A percentile compares a stretch with the other conserved stretches of the same genome.
phyloP scores from a whole-genome alignment of 2,113 vertebrate genomes.

The Scolopax mira region DNA sequence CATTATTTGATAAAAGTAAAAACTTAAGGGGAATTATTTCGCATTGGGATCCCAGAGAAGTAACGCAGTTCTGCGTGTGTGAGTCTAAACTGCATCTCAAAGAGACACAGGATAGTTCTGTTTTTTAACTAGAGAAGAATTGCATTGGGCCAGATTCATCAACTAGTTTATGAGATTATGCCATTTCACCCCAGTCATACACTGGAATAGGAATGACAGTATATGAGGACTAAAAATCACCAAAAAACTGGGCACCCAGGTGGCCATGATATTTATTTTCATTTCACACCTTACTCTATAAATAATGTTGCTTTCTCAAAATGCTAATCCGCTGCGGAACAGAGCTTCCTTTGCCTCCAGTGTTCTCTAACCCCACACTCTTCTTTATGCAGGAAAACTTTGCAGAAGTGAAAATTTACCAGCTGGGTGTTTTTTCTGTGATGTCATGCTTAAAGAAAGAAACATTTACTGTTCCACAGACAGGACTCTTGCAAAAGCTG shows the following conservation, averaged over 20 bases:
- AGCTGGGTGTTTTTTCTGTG: conserved; percentile 85
- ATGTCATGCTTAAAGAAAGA: conserved; percentile 86
- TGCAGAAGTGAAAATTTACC: conserved; percentile 82
- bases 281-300: background rate
- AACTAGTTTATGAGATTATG: background rate
- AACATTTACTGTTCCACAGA: conserved; percentile 79
- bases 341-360: background rate
- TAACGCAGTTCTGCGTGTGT: background rate
- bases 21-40: background rate
- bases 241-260: background rate
- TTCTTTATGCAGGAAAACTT: conserved; percentile 68
- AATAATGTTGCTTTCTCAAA: background rate
- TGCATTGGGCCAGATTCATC: background rate
- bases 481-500: conserved; percentile 78
- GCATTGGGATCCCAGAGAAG: background rate
- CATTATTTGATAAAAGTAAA: background rate
- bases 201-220: background rate
- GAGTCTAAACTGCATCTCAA: background rate
- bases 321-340: background rate
- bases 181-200: background rate
- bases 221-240: background rate
- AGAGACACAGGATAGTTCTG: background rate
- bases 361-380: background rate
- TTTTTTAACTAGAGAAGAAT: background rate
- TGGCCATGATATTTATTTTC: background rate